A percentile compares a stretch with the other conserved stretches of the same genome.
Evolutionary conservation across 92 coral and sea anemone genomes (phyloP).

Genomic region (Parazoanthus atlanticus): DNA sequence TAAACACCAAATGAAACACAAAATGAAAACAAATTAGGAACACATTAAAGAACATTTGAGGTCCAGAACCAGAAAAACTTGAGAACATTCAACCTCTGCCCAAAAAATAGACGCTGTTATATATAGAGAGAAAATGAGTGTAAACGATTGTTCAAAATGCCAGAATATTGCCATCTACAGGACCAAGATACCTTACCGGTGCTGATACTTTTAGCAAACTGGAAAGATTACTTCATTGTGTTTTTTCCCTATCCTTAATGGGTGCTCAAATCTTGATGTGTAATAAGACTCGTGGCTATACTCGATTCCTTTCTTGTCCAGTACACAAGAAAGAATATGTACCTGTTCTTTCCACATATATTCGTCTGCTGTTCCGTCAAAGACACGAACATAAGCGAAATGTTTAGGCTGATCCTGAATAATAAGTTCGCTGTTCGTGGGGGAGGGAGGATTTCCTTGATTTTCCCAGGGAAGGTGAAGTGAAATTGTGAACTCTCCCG

Average conservation of each 20-base stretch:
- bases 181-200: no score
- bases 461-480: conserved; percentile 81
- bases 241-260: conserved; percentile 66
- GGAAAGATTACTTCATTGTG: conserved; percentile 69
- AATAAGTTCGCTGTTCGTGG: conserved; percentile 59
- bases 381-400: conserved; percentile 68
- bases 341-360: conserved; percentile 49
- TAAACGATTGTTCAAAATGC: no score
- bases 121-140: no score
- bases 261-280: conserved; percentile 73
- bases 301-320: conserved; percentile 61
- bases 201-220: background rate
- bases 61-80: no score
- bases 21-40: no score
- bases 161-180: no score
- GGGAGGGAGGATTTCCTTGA: conserved; percentile 74
- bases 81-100: no score
- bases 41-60: no score
- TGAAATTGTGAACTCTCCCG: conserved; percentile 70
- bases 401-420: conserved; percentile 78
- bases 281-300: conserved; percentile 57
- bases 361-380: conserved; percentile 68
- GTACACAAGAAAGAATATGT: conserved; percentile 43
- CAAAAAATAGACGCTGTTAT: no score
- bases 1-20: no score